phyloP scores from a whole-genome alignment of 2,113 vertebrate species.

The Sander lucioperca region DNA sequence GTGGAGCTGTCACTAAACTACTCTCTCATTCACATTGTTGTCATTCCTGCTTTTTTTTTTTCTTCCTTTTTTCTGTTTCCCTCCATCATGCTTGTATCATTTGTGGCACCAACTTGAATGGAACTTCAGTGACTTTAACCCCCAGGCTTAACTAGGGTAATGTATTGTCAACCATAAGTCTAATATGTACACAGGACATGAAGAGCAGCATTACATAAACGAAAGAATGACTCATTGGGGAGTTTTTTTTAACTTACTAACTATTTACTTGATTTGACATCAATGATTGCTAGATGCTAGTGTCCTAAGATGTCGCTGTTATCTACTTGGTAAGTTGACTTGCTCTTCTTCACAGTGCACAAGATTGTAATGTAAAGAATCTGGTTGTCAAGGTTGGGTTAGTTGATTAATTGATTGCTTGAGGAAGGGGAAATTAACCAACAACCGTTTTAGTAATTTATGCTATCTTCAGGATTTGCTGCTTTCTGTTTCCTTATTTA shows the following conservation, averaged over 20 bases:
- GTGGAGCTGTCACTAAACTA: conserved; percentile 61
- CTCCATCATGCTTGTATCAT: conserved; percentile 63
- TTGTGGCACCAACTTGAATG: conserved; percentile 52
- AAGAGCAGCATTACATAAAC: conserved; percentile 24
- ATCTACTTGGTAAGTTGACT: background rate
- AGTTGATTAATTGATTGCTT: background rate
- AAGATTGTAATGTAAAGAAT: background rate
- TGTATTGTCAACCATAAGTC: conserved; percentile 48
- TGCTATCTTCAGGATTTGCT: background rate
- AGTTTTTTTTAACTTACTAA: background rate
- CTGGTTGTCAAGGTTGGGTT: background rate
- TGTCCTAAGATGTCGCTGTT: conserved; percentile 7
- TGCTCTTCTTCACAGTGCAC: background rate
- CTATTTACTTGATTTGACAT: conserved; percentile 21
- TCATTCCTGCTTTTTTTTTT: conserved; percentile 47
- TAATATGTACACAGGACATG: conserved; percentile 35
- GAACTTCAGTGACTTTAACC: conserved; percentile 62
- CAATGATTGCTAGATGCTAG: conserved; percentile 40
- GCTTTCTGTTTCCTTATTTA: background rate
- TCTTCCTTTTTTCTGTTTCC: conserved; percentile 43
- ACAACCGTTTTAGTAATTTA: background rate
- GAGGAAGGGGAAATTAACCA: background rate
- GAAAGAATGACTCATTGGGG: conserved; percentile 8
- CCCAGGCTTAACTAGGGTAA: conserved; percentile 52
- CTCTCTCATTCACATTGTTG: conserved; percentile 70